Percentiles rank a stretch among this genome's conserved stretches.
Evolutionary conservation across 2,888 invertebrate species (phyloP).

Genomic region (Synergus gifuensis): DNA sequence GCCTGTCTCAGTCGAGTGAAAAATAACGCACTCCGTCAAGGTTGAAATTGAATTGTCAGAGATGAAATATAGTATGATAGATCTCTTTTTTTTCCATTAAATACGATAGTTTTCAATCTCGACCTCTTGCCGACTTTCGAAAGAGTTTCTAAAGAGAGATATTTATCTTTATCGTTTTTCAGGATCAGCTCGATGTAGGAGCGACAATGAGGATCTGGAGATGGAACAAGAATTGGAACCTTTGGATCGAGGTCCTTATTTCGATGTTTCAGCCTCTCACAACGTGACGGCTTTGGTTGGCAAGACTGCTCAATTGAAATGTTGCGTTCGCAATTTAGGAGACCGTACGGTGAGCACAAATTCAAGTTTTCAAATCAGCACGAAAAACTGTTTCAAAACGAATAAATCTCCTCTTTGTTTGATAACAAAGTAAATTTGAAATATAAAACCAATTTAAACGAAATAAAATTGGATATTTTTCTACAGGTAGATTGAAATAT

Average conservation of each 20-base stretch:
- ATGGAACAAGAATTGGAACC: slow-evolving; percentile 77
- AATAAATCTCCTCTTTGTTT: background rate
- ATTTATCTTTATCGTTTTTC: slow-evolving; percentile 16
- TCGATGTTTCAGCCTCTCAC: slow-evolving; percentile 85
- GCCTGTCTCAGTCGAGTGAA: background rate
- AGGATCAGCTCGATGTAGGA: slow-evolving; percentile 72
- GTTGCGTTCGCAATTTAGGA: slow-evolving; percentile 87
- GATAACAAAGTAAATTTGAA: background rate
- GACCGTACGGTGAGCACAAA: slow-evolving; percentile 84
- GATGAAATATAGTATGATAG: background rate
- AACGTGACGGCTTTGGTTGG: slow-evolving; percentile 89
- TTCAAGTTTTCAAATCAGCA: background rate
- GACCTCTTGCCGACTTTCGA: background rate
- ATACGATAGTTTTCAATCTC: background rate
- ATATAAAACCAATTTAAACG: too few relatives aligned
- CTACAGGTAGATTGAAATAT: too few relatives aligned
- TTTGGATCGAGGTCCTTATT: slow-evolving; percentile 83
- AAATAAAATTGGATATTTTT: too few relatives aligned
- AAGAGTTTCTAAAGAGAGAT: background rate
- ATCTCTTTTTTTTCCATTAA: background rate
- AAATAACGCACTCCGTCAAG: background rate
- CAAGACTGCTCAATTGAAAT: slow-evolving; percentile 87
- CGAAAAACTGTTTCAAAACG: background rate
- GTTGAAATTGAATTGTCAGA: background rate
- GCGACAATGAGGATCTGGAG: slow-evolving; percentile 73